Evolutionary conservation across 2,113 vertebrate genomes (phyloP).

Genomic region (Picathartes gymnocephalus): DNA sequence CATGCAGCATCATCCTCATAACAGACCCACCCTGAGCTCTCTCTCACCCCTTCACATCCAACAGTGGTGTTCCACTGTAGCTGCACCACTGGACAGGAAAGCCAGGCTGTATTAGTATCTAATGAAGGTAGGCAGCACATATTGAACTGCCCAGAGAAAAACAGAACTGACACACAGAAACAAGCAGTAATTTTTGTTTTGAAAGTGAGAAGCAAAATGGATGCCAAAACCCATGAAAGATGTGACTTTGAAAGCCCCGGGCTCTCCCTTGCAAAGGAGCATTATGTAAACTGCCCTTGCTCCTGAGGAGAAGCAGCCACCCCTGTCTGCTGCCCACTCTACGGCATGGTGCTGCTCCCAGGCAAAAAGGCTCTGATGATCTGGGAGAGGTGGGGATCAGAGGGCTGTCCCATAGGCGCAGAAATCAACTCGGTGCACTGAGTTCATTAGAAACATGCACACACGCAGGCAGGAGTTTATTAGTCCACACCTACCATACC

Average conservation of each 20-base stretch:
- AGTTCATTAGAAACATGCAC: slow-evolving; percentile 34
- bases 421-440: neutral
- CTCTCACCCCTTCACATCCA: neutral
- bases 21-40: neutral
- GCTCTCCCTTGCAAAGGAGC: neutral
- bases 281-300: neutral
- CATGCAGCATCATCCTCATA: neutral
- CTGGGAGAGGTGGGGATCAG: neutral
- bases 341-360: fast-evolving
- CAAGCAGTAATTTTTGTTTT: neutral
- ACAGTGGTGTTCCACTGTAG: neutral
- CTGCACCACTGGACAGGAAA: neutral
- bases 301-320: neutral
- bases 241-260: neutral
- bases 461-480: slow-evolving; percentile 2
- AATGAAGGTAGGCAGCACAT: neutral
- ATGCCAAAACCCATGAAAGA: neutral
- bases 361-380: neutral
- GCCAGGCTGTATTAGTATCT: neutral
- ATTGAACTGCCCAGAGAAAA: neutral
- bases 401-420: neutral
- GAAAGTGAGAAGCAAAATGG: neutral
- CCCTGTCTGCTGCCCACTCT: fast-evolving
- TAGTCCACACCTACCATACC: neutral
- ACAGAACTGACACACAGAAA: neutral